Conservation (phyloP, 2,888 invertebrate species). For the Epinotia nisella region DNA sequence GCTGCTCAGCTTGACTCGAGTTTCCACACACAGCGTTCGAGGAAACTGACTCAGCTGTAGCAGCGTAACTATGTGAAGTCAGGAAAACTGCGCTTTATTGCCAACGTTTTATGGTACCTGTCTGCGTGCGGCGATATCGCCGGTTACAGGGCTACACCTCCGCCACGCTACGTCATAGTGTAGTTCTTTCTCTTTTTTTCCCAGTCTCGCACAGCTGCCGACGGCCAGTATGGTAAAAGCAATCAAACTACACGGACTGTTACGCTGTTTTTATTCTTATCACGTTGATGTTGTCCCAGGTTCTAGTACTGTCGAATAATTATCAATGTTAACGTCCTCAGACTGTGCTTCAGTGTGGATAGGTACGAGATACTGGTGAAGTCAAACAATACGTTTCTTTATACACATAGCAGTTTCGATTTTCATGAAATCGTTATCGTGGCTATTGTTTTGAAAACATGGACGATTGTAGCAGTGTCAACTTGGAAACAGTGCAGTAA, state of each 20-base stretch:
- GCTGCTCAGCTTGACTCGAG: constrained; percentile 70
- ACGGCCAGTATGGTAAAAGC: constrained; percentile 77
- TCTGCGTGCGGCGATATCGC: constrained; percentile 49
- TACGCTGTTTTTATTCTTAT: constrained; percentile 55
- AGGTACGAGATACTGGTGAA: constrained; percentile 43
- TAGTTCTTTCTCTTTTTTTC: constrained; percentile 81
- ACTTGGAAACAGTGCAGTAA: constrained; percentile 65
- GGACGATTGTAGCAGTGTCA: constrained; percentile 65
- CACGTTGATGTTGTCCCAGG: constrained; percentile 58
- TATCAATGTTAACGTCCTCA: constrained; percentile 57
- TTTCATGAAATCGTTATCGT: constrained; percentile 57
- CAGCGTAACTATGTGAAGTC: constrained; percentile 47
- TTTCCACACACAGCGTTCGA: constrained; percentile 76
- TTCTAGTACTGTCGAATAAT: constrained; percentile 69
- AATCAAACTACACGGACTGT: constrained; percentile 69
- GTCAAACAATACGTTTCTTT: constrained; percentile 36
- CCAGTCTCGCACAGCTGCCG: constrained; percentile 75
- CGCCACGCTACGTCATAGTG: constrained; percentile 63
- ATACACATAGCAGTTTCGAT: constrained; percentile 48
- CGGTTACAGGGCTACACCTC: constrained; percentile 57
- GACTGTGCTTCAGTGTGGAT: constrained; percentile 15
- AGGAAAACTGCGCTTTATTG: constrained; percentile 63
- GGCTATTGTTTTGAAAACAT: constrained; percentile 77
- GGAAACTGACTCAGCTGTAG: constrained; percentile 78
- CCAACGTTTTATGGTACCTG: constrained; percentile 53